Evolutionary conservation across 2,113 vertebrate genomes (phyloP).

Genomic region (Sturnira hondurensis): DNA sequence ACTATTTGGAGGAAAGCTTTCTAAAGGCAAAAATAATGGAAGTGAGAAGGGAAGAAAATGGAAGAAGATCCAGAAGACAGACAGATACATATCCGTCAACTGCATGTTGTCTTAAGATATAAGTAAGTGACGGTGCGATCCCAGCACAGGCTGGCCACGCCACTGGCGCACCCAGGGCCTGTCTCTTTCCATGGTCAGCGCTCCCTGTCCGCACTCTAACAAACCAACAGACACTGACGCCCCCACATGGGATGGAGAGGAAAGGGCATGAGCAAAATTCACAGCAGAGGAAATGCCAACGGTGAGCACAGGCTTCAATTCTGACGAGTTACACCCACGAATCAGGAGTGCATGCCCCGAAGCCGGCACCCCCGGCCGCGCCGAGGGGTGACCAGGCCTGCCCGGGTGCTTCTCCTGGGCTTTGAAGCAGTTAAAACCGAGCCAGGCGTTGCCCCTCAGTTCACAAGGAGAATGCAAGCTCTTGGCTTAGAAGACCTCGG

Average conservation of each 20-base stretch:
- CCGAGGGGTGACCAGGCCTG: background rate
- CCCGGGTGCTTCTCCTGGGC: accelerated
- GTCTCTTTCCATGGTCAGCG: accelerated
- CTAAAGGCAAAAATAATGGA: background rate
- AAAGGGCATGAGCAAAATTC: too few species aligned
- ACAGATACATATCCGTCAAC: accelerated
- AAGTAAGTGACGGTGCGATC: background rate
- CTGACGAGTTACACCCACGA: background rate
- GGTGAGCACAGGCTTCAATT: background rate
- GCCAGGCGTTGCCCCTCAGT: accelerated
- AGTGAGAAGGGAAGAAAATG: background rate
- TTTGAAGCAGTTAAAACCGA: background rate
- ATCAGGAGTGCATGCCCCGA: accelerated
- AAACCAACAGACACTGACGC: accelerated
- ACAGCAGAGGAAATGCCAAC: background rate
- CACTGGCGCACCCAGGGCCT: too few species aligned
- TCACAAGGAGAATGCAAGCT: accelerated
- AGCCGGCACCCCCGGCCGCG: accelerated
- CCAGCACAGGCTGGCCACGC: too few species aligned
- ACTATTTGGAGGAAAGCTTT: background rate
- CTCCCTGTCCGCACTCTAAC: too few species aligned
- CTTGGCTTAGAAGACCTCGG: background rate
- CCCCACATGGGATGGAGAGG: background rate
- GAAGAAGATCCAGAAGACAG: background rate
- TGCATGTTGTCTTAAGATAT: accelerated